Base-by-base conservation (phyloP, 2,888 invertebrate species). In the Harpalus rufipes region DNA sequence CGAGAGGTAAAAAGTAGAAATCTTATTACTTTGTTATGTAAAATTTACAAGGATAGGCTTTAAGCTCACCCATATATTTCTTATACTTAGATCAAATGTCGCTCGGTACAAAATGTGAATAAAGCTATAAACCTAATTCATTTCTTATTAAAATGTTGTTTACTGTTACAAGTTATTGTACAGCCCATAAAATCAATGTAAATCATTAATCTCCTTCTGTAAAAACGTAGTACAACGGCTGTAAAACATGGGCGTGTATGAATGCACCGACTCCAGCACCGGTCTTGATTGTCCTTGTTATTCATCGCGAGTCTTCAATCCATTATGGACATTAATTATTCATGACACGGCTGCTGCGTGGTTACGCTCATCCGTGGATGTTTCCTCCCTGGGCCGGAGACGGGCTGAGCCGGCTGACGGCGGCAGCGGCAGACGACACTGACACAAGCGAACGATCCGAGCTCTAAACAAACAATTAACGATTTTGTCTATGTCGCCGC, bases 311-410 rank as follows among this genome's bases (percentile, higher is more conserved):
- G 87, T 89, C 87, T 87, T 88, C 89, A 89, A 89, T 89, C 89
- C 89, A 90, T 90, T 89, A 89, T 87, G 87, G 87, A 86, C 89
- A 89, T 90, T 89, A 89, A 90, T 89, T 89, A 90, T 90, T 89
- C 90, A 89, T 88, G 87, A 86, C 86, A 32, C 56, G 68, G 72
- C 18, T 44, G 44, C 41, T 44, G 72, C 72, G 72, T 74, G 72
- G 65, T 74, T 44, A 74, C 41, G 72, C 72, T 74, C 72, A 74
- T 74, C 72, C 32, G 68, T 68, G 68, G 68, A 68, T 68, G 41
- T 68, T 41, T 65, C 65, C 32, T 32, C 44, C 10, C 44, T 41
- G 72, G 44, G 44, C 16, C 41, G 41, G 18, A 14, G 72, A 39
- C 68, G 68, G 32, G 25, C 25, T n/a, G 65, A 65, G 65, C 6